These are phyloP conservation scores for Trachymyrmex cornetzi DNA, from an alignment of 1,140 invertebrate species.

Conservation along the genomic window DNA sequence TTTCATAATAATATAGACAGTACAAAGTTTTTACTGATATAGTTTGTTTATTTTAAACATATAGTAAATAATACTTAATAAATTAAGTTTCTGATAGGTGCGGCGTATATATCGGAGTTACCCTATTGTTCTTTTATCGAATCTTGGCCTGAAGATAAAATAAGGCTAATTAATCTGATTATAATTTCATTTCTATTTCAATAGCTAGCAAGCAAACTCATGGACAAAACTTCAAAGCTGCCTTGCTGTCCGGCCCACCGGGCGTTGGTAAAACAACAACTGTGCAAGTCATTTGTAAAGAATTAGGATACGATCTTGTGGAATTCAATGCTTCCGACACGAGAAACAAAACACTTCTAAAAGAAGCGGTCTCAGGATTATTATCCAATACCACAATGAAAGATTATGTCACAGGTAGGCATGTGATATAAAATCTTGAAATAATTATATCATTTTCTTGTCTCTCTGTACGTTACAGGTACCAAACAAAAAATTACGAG, in stretches of 20 bases:
- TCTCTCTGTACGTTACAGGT: constrained; percentile 52
- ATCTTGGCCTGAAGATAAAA: not conserved
- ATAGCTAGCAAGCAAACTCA: constrained; percentile 28
- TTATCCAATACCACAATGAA: constrained; percentile 91
- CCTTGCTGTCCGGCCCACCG: constrained; percentile 97
- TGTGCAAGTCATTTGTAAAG: constrained; percentile 93
- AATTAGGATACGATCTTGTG: constrained; percentile 95
- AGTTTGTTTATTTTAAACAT: no score
- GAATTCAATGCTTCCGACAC: constrained; percentile 99
- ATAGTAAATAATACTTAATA: no score
- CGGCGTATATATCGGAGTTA: no score
- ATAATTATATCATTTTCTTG: constrained; percentile 3
- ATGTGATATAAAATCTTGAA: constrained; percentile 46
- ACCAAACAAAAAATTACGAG: constrained; percentile 80
- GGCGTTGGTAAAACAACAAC: constrained; percentile 98
- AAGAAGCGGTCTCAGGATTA: constrained; percentile 93
- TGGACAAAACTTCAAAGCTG: constrained; percentile 91
- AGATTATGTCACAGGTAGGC: constrained; percentile 88
- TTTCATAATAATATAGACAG: no score
- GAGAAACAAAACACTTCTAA: constrained; percentile 95
- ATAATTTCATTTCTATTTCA: constrained; percentile 11
- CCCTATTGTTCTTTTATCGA: not conserved
- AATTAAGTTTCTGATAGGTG: no score
- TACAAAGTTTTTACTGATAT: no score
- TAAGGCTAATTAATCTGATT: not conserved